Percentiles rank a stretch among this genome's conserved stretches.
phyloP scores from a whole-genome alignment of 2,888 invertebrate genomes.

The Chromoteleia sp. region DNA sequence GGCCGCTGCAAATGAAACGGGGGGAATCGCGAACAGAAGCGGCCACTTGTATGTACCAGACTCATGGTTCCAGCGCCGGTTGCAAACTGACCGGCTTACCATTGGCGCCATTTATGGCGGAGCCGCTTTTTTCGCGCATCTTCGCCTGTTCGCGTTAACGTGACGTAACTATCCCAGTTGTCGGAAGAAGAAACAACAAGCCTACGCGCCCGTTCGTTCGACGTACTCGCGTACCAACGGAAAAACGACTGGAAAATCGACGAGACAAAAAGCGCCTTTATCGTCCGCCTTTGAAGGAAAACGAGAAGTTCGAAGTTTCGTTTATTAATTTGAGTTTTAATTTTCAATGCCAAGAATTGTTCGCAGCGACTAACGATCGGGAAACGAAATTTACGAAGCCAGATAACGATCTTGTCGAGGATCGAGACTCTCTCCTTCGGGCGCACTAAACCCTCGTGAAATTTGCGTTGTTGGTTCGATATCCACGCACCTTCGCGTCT shows the following conservation, averaged over 20 bases:
- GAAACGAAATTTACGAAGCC: constrained; percentile 23
- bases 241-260: constrained; percentile 5
- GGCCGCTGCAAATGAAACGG: constrained; percentile 39
- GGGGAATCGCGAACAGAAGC: constrained; percentile 32
- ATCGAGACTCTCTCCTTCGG: constrained; percentile 12
- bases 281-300: constrained; percentile 17
- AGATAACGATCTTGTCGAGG: constrained; percentile 36
- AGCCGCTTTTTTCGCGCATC: constrained; percentile 34
- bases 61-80: neutral
- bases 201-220: constrained; percentile 35
- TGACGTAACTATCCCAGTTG: constrained; percentile 55
- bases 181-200: constrained; percentile 51
- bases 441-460: constrained; percentile 45
- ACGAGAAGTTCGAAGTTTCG: constrained; percentile 10
- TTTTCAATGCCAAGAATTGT: constrained; percentile 11
- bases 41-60: constrained; percentile 32
- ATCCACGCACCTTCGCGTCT: constrained; percentile 68
- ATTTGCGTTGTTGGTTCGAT: constrained; percentile 72
- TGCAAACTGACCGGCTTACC: constrained; percentile 39
- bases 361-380: constrained; percentile 22
- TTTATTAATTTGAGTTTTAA: too few relatives aligned
- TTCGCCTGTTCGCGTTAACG: constrained; percentile 27
- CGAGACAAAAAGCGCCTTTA: constrained; percentile 5
- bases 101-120: constrained; percentile 40
- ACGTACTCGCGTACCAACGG: constrained; percentile 12